Conservation (phyloP, 2,113 vertebrate species). For the Todiramphus saurophagus region DNA sequence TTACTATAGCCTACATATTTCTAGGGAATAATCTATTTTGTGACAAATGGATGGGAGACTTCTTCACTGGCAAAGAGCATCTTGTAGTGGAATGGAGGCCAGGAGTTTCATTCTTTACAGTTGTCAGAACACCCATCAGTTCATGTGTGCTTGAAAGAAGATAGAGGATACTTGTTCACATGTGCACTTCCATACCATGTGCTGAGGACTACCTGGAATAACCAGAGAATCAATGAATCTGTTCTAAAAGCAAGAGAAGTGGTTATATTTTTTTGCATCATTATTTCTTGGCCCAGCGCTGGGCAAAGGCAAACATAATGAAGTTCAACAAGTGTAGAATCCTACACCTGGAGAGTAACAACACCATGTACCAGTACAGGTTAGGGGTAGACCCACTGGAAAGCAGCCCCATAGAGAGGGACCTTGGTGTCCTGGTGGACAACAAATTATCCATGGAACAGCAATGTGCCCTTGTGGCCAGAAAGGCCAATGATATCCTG, state of each 20-base stretch:
- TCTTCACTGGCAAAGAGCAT: neutral
- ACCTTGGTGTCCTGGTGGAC: too few species aligned
- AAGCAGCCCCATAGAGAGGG: too few species aligned
- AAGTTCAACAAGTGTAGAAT: too few species aligned
- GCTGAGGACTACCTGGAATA: neutral
- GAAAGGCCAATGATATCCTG: too few species aligned
- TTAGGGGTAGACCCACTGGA: too few species aligned
- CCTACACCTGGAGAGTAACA: too few species aligned
- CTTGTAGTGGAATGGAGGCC: neutral
- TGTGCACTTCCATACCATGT: neutral
- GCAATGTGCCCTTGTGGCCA: too few species aligned
- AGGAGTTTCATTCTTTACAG: neutral
- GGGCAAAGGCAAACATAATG: too few species aligned
- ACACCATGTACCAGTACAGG: too few species aligned
- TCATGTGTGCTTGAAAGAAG: neutral
- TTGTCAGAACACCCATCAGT: neutral
- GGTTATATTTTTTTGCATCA: neutral
- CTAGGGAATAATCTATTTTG: neutral
- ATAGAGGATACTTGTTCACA: neutral
- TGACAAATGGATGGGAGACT: neutral
- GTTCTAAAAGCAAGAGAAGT: neutral
- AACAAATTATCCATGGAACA: too few species aligned
- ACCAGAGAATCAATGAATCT: neutral
- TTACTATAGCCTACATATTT: neutral
- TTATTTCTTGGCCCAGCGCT: too few species aligned